phyloP scores from a whole-genome alignment of 2,113 vertebrate genomes.

The Cynopterus brachyotis region DNA sequence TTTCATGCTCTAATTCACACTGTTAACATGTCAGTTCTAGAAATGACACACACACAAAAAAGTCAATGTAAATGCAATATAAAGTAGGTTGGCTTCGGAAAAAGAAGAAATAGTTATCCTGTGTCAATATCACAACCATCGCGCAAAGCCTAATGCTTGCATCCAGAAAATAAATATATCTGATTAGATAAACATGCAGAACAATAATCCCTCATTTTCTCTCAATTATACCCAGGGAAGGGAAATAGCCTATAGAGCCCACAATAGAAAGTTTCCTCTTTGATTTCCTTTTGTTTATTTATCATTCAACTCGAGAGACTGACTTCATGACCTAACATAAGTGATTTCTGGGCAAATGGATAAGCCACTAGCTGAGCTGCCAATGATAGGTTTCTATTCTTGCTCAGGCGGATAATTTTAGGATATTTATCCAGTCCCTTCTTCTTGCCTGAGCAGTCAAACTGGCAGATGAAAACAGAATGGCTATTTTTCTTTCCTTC shows the following conservation, averaged over 20 bases:
- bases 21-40: neutral
- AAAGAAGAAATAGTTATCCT: neutral
- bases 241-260: neutral
- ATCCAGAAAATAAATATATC: constrained; percentile 27
- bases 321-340: constrained; percentile 41
- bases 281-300: constrained; percentile 63
- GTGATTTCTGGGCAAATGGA: constrained; percentile 20
- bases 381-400: neutral
- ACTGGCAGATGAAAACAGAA: constrained; percentile 23
- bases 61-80: neutral
- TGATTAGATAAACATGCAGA: constrained; percentile 17
- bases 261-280: constrained; percentile 16
- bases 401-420: neutral
- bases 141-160: neutral
- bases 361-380: neutral
- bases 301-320: constrained; percentile 48
- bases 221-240: constrained; percentile 17
- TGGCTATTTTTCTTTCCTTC: neutral
- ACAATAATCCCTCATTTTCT: constrained; percentile 11
- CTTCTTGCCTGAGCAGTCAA: constrained; percentile 25
- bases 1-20: neutral
- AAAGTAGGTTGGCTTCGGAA: neutral
- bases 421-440: neutral
- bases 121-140: neutral
- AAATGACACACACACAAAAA: neutral